Base-by-base conservation (phyloP, 2,888 invertebrate genomes). In the Notodonta ziczac region DNA sequence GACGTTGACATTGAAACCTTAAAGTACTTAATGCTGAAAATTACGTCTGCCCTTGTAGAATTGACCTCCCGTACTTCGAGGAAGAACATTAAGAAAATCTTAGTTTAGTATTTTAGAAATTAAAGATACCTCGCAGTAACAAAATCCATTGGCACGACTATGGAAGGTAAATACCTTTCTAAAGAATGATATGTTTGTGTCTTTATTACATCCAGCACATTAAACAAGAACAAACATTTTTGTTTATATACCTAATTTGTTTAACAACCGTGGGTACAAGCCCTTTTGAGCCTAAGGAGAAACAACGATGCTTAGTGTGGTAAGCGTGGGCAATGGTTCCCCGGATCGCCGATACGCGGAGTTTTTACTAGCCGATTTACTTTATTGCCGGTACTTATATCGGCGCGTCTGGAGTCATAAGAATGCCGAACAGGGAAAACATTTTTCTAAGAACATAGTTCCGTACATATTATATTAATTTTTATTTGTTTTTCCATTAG, bases 351-450 rank as follows among this genome's bases (percentile, higher is more conserved):
- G 44, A 10, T 13, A 12, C 46, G 12, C 13, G 48, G 8, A 48
- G 48, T 48, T 48, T 48, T 48, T 48, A 48, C 42, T 42, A 48
- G n/a, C 48, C 14, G 14, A 48, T 48, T 48, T n/a, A 48, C 48
- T n/a, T 48, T 48, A 13, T 14, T 48, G 14, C 48, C 10, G 42
- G 48, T 12, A 44, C 48, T 12, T 5, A 12, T 46, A 46, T 46
- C 46, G 48, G 48, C n/a, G 6, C 14, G n/a, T 4, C n/a, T 48
- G 48, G 48, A 4, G 14, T 48, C 44, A 44, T 48, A n/a, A 48
- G 10, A 48, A 48, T 42, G 14, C n/a, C 8, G 48, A n/a, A 4
- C 5, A 48, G 8, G n/a, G 14, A 6, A 14, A 48, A 48, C 48
- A 46, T n/a, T 13, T 42, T n/a, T n/a, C n/a, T n/a, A 14, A 10